Evolutionary conservation across 2,113 vertebrate species (phyloP).

Genomic region (Tragelaphus strepsiceros): DNA sequence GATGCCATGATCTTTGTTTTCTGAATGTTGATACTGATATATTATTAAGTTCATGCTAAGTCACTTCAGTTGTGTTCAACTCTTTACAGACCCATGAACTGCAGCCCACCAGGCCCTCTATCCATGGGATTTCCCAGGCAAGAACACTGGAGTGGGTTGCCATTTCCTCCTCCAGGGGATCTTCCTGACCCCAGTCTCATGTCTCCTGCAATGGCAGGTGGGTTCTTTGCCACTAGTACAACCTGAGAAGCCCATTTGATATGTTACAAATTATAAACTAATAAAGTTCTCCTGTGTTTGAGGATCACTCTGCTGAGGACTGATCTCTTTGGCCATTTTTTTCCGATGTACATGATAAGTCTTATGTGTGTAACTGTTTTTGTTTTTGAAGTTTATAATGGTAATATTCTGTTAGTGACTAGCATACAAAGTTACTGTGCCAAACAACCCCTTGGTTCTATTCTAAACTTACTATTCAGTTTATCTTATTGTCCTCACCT

Average conservation of each 20-base stretch:
- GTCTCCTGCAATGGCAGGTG: not conserved
- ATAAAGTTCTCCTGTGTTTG: not conserved
- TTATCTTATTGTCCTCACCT: not conserved
- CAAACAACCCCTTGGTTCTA: not conserved
- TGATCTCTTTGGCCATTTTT: not conserved
- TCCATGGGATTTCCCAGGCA: not conserved
- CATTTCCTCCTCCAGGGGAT: not conserved
- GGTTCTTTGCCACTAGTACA: not conserved
- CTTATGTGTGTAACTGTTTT: rapidly evolving
- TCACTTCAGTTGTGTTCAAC: no score
- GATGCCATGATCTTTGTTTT: no score
- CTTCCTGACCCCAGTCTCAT: not conserved
- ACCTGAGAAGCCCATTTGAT: not conserved
- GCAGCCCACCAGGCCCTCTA: not conserved
- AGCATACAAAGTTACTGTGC: not conserved
- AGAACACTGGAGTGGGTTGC: not conserved
- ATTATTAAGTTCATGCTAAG: no score
- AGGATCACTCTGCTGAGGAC: not conserved
- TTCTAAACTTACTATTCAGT: not conserved
- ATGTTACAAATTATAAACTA: not conserved
- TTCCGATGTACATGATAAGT: not conserved
- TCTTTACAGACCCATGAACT: not conserved
- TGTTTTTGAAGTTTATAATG: not conserved
- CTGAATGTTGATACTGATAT: no score
- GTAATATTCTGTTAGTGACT: not conserved